These are phyloP conservation scores for Pteropus rufus DNA, from an alignment of 2,797 vertebrate species.

Conservation along the genomic window DNA sequence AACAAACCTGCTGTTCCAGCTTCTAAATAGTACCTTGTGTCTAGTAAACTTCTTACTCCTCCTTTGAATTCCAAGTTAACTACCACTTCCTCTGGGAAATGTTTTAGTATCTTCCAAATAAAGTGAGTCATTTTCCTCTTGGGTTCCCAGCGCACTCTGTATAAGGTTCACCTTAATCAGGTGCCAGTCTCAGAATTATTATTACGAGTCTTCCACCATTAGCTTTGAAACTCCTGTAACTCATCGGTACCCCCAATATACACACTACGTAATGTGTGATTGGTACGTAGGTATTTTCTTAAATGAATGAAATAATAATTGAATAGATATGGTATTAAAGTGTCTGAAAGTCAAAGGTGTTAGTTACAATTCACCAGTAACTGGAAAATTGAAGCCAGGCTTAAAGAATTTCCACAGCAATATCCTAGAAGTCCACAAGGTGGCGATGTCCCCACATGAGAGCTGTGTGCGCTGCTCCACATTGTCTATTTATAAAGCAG, in stretches of 20 bases:
- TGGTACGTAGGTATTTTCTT: neutral
- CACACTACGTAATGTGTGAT: rapidly evolving
- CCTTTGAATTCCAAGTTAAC: neutral
- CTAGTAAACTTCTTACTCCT: neutral
- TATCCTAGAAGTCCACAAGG: conserved; percentile 24
- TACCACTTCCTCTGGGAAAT: neutral
- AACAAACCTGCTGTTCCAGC: neutral
- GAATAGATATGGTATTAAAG: neutral
- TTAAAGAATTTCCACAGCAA: neutral
- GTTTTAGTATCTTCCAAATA: neutral
- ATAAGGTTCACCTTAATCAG: neutral
- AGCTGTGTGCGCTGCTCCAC: rapidly evolving
- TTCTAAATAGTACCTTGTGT: neutral
- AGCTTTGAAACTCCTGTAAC: neutral
- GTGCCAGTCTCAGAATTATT: neutral
- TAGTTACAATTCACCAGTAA: neutral
- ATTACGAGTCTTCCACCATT: neutral
- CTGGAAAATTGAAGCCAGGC: neutral
- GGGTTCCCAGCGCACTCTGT: neutral
- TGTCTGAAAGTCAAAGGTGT: neutral
- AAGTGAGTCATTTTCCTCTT: neutral
- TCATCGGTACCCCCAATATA: neutral
- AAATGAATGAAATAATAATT: neutral
- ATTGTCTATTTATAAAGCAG: neutral
- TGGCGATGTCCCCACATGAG: conserved; percentile 10